Conservation (phyloP, 2,113 vertebrate species). For the Thymallus thymallus region DNA sequence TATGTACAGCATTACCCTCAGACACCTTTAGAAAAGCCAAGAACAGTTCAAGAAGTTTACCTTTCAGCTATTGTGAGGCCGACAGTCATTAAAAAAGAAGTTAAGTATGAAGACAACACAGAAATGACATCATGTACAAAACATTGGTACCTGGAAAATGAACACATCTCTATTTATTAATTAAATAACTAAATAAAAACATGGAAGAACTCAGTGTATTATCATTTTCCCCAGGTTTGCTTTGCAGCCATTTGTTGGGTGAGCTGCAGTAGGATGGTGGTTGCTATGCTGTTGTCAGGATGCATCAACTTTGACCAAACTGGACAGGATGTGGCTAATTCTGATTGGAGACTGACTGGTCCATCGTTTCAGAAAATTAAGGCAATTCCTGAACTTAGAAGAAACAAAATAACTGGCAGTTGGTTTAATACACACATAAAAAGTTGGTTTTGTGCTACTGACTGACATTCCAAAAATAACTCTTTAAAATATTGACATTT, state of each 20-base stretch:
- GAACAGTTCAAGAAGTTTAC: neutral
- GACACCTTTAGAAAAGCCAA: neutral
- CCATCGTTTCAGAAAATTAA: slow-evolving; percentile 73
- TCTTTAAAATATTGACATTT: slow-evolving; percentile 65
- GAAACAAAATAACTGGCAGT: slow-evolving; percentile 69
- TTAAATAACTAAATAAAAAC: slow-evolving; percentile 49
- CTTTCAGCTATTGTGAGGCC: slow-evolving; percentile 28
- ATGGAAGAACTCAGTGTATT: slow-evolving; percentile 58
- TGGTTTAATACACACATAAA: slow-evolving; percentile 59
- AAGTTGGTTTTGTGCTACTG: slow-evolving; percentile 76
- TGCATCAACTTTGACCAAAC: slow-evolving; percentile 15
- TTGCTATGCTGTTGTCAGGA: slow-evolving; percentile 13
- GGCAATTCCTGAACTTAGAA: slow-evolving; percentile 73
- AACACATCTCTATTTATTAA: slow-evolving; percentile 60
- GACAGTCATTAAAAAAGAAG: slow-evolving; percentile 24
- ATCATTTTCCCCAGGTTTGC: slow-evolving; percentile 29
- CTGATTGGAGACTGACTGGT: slow-evolving; percentile 19
- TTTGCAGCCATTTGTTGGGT: slow-evolving; percentile 26
- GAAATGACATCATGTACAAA: slow-evolving; percentile 23
- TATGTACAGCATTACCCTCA: slow-evolving; percentile 1
- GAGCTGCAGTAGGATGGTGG: slow-evolving; percentile 16
- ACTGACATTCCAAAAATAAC: slow-evolving; percentile 71
- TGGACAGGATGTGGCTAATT: slow-evolving; percentile 40
- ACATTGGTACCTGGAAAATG: slow-evolving; percentile 40
- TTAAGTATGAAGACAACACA: slow-evolving; percentile 44